A percentile compares a stretch with the other conserved stretches of the same genome.
These are phyloP conservation scores for Mycteria americana DNA, from an alignment of 2,797 vertebrate species.

Conservation along the genomic window DNA sequence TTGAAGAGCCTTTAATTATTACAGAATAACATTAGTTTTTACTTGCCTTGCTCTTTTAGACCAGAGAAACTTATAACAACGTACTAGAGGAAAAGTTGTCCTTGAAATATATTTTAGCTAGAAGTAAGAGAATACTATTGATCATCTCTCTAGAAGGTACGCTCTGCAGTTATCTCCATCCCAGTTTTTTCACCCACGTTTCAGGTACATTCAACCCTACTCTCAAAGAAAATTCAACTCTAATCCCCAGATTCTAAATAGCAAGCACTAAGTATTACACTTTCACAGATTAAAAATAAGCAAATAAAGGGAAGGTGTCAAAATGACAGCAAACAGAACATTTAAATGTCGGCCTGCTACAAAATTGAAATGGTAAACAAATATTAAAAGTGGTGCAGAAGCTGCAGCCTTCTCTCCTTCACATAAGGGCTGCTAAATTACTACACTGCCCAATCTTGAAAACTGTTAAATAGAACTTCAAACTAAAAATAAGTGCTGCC, in stretches of 20 bases:
- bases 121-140: neutral
- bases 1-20: neutral
- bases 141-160: neutral
- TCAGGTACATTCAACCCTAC: neutral
- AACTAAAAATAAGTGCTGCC: conserved; percentile 60
- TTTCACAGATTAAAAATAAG: conserved; percentile 34
- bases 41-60: neutral
- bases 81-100: neutral
- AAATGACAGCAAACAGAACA: conserved; percentile 49
- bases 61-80: neutral
- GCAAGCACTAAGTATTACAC: neutral
- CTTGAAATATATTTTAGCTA: neutral
- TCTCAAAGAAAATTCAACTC: neutral
- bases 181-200: neutral
- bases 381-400: conserved; percentile 56
- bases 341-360: neutral
- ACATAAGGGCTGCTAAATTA: conserved; percentile 58
- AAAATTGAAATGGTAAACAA: conserved; percentile 46
- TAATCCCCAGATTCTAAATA: neutral
- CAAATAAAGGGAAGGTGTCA: conserved; percentile 52
- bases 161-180: neutral
- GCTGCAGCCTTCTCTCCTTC: conserved; percentile 50
- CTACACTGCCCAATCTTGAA: conserved; percentile 14
- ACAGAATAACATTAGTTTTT: neutral
- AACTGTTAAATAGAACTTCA: conserved; percentile 52